Conservation (phyloP, 1,140 invertebrate species). For the Venustaconcha ellipsiformis region DNA sequence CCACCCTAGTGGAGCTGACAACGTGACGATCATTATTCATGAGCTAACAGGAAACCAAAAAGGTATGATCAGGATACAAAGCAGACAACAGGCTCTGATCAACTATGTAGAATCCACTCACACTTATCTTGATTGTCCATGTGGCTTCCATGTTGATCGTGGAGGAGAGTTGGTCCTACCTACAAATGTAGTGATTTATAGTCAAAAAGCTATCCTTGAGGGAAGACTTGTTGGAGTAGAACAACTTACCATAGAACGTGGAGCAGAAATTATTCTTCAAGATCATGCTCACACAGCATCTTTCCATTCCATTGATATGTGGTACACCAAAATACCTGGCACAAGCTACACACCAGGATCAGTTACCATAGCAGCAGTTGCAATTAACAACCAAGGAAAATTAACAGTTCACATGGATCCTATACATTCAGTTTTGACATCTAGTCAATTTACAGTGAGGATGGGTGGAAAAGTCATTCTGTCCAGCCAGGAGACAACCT, state of each 20-base stretch:
- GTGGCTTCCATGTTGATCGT: constrained; percentile 56
- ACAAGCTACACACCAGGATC: constrained; percentile 37
- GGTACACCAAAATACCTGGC: constrained; percentile 1
- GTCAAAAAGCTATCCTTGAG: constrained; percentile 46
- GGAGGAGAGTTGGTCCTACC: constrained; percentile 55
- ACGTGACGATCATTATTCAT: constrained; percentile 50
- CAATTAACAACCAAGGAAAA: constrained; percentile 44
- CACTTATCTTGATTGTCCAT: constrained; percentile 55
- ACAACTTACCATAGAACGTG: constrained; percentile 45
- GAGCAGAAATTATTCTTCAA: constrained; percentile 41
- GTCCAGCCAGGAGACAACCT: constrained; percentile 21
- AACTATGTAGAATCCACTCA: constrained; percentile 57
- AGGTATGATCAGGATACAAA: constrained; percentile 49
- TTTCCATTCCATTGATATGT: constrained; percentile 22
- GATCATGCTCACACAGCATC: constrained; percentile 37
- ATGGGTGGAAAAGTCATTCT: constrained; percentile 40
- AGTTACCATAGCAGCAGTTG: constrained; percentile 35
- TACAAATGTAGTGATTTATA: constrained; percentile 39
- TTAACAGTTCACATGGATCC: constrained; percentile 40
- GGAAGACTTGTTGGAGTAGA: constrained; percentile 55
- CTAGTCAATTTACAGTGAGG: constrained; percentile 37
- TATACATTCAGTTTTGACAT: constrained; percentile 27
- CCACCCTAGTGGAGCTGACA: constrained; percentile 41
- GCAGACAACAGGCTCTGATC: constrained; percentile 44
- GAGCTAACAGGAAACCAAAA: constrained; percentile 58